Percentiles rank a stretch among this genome's conserved stretches.
Conservation (phyloP, 23 tunicate genomes). For the Styela plicata region DNA sequence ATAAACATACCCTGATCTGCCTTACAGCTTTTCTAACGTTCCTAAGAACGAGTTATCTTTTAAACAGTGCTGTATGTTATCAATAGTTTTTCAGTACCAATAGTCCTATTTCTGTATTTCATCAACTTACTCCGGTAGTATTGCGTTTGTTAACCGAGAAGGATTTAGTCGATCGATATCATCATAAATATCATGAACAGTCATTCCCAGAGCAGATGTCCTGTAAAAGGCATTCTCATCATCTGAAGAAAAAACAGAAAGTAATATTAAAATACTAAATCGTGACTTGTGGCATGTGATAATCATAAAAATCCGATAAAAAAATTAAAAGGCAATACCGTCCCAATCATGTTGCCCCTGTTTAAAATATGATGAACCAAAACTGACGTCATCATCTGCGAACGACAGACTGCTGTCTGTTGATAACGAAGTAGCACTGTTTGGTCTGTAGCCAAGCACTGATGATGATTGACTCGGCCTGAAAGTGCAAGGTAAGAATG, state of each 20-base stretch:
- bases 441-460: conserved; percentile 44
- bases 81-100: no score
- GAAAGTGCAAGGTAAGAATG: no score
- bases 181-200: conserved; percentile 67
- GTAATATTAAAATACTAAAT: no score
- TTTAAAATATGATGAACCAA: conserved; percentile 37
- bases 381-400: conserved; percentile 40
- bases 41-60: no score
- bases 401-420: conserved; percentile 34
- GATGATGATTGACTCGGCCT: conserved; percentile 30
- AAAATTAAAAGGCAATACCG: no score
- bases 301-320: no score
- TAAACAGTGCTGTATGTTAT: no score
- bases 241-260: not conserved
- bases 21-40: no score
- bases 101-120: no score
- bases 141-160: conserved; percentile 35
- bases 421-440: conserved; percentile 52
- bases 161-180: conserved; percentile 74
- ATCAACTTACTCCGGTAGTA: not conserved
- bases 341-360: conserved; percentile 31
- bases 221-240: conserved; percentile 27
- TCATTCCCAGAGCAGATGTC: conserved; percentile 38
- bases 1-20: no score
- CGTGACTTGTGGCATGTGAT: no score